These are phyloP conservation scores for Dorcus hopei DNA, from an alignment of 2,888 invertebrate species.

Conservation along the genomic window DNA sequence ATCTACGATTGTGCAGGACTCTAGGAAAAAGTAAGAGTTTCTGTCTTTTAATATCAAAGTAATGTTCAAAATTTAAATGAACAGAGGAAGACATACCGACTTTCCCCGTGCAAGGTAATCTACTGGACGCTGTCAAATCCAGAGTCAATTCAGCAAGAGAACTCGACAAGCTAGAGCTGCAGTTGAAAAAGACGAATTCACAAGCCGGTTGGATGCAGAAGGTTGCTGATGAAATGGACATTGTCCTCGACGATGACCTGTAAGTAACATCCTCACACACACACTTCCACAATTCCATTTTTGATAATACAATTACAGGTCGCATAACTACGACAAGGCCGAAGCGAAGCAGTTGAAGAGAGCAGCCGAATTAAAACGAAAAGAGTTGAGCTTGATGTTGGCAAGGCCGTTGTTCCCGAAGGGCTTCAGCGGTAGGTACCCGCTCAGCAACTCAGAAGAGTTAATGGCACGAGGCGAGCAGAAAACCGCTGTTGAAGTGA, in stretches of 20 bases:
- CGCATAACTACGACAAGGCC: conserved; percentile 33
- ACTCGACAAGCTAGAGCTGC: conserved; percentile 74
- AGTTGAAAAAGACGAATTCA: conserved; percentile 59
- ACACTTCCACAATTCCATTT: conserved; percentile 8
- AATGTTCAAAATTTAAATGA: too few species aligned
- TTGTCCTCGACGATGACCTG: conserved; percentile 73
- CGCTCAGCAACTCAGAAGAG: conserved; percentile 40
- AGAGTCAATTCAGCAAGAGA: conserved; percentile 75
- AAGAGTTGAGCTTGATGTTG: conserved; percentile 54
- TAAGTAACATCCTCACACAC: conserved; percentile 26
- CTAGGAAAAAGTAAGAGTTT: conserved; percentile 61
- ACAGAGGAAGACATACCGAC: conserved; percentile 76
- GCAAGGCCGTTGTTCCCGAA: conserved; percentile 63
- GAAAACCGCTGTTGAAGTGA: conserved; percentile 52
- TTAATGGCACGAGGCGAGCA: conserved; percentile 34
- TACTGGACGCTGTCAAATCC: conserved; percentile 64
- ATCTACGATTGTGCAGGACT: conserved; percentile 77
- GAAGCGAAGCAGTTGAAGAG: conserved; percentile 39
- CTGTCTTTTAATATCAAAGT: too few species aligned
- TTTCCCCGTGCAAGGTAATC: conserved; percentile 71
- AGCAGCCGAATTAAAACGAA: conserved; percentile 50
- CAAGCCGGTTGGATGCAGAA: conserved; percentile 83
- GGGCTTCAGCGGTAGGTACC: conserved; percentile 66
- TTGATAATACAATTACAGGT: neutral
- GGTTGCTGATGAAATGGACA: conserved; percentile 87